Evolutionary conservation across 2,888 invertebrate species (phyloP).

Genomic region (Athetis lepigone): DNA sequence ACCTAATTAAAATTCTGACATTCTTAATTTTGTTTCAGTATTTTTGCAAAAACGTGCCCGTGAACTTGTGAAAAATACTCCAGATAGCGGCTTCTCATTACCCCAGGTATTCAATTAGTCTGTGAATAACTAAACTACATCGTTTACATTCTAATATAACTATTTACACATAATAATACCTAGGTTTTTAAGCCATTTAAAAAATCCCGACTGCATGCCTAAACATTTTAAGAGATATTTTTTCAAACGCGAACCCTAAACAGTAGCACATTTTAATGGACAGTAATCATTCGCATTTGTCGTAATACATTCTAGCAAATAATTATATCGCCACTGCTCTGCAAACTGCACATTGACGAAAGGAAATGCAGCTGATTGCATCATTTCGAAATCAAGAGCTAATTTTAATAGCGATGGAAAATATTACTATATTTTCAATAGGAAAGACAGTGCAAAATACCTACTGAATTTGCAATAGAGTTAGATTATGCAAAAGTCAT

Average conservation of each 20-base stretch:
- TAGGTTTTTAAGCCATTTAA: neutral
- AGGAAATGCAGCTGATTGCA: constrained; percentile 33
- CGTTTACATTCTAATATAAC: constrained; percentile 7
- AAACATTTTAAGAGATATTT: constrained; percentile 7
- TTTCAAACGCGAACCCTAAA: constrained; percentile 64
- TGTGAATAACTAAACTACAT: constrained; percentile 29
- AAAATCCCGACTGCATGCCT: neutral
- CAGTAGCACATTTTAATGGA: constrained; percentile 42
- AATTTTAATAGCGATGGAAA: neutral
- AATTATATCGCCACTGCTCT: constrained; percentile 56
- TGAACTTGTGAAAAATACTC: constrained; percentile 45
- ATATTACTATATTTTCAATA: neutral
- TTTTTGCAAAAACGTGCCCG: constrained; percentile 20
- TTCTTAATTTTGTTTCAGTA: constrained; percentile 15
- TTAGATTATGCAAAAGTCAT: too few relatives aligned
- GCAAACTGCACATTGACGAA: constrained; percentile 23
- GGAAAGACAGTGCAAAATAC: neutral
- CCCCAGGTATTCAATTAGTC: constrained; percentile 37
- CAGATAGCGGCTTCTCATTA: constrained; percentile 45
- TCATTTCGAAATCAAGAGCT: constrained; percentile 24
- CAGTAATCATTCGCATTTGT: constrained; percentile 54
- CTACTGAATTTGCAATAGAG: too few relatives aligned
- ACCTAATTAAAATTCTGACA: constrained; percentile 57
- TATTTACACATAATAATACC: neutral
- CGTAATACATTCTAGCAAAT: constrained; percentile 63